Evolutionary conservation across 2,797 vertebrate species (phyloP).

Genomic region (Gymnoscopelus braueri): DNA sequence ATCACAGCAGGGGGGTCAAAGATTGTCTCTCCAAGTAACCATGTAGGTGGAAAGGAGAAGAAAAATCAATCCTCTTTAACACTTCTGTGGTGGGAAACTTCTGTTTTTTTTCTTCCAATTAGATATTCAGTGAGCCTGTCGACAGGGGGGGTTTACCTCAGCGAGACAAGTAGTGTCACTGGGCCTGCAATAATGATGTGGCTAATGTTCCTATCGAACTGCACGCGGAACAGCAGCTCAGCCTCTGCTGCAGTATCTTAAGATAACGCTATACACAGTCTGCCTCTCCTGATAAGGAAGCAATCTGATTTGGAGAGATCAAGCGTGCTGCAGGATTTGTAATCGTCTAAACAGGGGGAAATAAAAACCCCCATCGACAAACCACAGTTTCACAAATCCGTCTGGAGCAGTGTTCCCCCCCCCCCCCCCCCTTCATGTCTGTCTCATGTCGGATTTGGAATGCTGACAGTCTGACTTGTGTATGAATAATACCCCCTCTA

Average conservation of each 20-base stretch:
- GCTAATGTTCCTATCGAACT: constrained; percentile 75
- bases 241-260: constrained; percentile 67
- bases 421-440: constrained; percentile 50
- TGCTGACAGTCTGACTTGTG: constrained; percentile 42
- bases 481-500: constrained; percentile 65
- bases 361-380: constrained; percentile 71
- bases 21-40: neutral
- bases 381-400: constrained; percentile 69
- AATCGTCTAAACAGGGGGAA: constrained; percentile 53
- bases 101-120: constrained; percentile 67
- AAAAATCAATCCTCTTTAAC: constrained; percentile 70
- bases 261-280: constrained; percentile 62
- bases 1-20: constrained; percentile 46
- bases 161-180: constrained; percentile 56
- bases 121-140: constrained; percentile 63
- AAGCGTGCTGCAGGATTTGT: constrained; percentile 66
- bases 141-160: constrained; percentile 55
- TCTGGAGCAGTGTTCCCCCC: constrained; percentile 40
- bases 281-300: constrained; percentile 77
- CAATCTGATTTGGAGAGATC: constrained; percentile 74
- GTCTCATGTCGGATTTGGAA: constrained; percentile 59
- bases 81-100: constrained; percentile 62
- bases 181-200: constrained; percentile 68
- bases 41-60: constrained; percentile 30
- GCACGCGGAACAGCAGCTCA: constrained; percentile 67